phyloP scores from a whole-genome alignment of 1,140 invertebrate genomes.

The Acromyrmex charruanus region DNA sequence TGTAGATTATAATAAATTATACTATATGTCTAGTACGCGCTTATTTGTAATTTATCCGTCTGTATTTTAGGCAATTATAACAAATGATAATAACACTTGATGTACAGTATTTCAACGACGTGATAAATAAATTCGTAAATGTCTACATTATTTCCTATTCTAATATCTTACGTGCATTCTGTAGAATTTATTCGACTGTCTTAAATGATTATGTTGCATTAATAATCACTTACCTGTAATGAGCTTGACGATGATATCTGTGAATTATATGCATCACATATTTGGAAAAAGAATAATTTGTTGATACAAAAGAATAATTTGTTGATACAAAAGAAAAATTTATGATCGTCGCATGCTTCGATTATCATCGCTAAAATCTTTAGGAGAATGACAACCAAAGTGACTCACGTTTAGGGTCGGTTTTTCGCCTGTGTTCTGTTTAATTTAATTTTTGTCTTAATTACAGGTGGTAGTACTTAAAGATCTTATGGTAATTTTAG shows the following conservation, averaged over 20 bases:
- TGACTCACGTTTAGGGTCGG: constrained; percentile 11
- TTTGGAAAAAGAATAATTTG: constrained; percentile 13
- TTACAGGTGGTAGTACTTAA: constrained; percentile 56
- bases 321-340: background rate
- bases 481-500: constrained; percentile 59
- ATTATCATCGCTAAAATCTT: background rate
- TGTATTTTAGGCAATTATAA: constrained; percentile 79
- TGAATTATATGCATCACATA: background rate
- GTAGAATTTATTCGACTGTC: too few species aligned
- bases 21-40: constrained; percentile 63
- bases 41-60: constrained; percentile 77
- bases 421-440: constrained; percentile 48
- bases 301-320: background rate
- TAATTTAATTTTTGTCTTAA: constrained; percentile 56
- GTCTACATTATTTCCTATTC: background rate
- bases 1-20: constrained; percentile 60
- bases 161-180: background rate
- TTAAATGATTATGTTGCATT: background rate
- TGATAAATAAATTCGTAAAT: constrained; percentile 82
- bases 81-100: constrained; percentile 57
- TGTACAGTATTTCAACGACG: constrained; percentile 85
- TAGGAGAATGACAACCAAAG: constrained; percentile 41
- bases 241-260: background rate
- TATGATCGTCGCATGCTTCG: background rate
- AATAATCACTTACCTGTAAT: constrained; percentile 14